These are phyloP conservation scores for Drosophila fuyamai DNA, from an alignment of 1,140 invertebrate species.

Conservation along the genomic window DNA sequence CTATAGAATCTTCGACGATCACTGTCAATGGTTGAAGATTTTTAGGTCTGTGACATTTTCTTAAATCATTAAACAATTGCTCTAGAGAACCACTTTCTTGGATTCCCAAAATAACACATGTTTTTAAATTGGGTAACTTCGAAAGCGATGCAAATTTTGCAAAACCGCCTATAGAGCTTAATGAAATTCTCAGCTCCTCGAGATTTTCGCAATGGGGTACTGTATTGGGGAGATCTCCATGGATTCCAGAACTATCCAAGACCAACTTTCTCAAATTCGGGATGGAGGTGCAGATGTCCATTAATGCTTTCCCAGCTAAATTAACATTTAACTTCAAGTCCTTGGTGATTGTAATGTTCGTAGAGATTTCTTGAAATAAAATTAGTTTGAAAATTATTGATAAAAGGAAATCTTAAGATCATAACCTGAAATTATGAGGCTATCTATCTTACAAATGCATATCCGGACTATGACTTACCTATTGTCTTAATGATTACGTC, in stretches of 20 bases:
- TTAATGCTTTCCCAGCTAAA: background rate
- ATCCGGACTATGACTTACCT: background rate
- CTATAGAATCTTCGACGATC: background rate
- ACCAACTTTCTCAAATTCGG: background rate
- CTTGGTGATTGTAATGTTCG: no score
- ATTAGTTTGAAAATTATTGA: background rate
- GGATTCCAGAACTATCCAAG: background rate
- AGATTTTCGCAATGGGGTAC: background rate
- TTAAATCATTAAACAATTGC: background rate
- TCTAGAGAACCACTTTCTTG: background rate
- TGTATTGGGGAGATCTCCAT: background rate
- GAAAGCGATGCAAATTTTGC: background rate
- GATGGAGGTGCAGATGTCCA: background rate
- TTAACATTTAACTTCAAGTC: background rate
- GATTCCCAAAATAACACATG: background rate
- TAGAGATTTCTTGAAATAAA: background rate
- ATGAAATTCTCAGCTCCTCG: background rate
- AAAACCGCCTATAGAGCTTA: background rate
- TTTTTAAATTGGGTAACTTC: background rate
- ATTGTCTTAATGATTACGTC: background rate
- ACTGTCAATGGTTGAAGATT: background rate
- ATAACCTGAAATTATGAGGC: no score
- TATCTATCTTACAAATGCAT: background rate
- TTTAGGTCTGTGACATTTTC: background rate
- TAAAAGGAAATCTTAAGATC: no score